Evolutionary conservation across 2,797 vertebrate genomes (phyloP).

Genomic region (Nasua narica): DNA sequence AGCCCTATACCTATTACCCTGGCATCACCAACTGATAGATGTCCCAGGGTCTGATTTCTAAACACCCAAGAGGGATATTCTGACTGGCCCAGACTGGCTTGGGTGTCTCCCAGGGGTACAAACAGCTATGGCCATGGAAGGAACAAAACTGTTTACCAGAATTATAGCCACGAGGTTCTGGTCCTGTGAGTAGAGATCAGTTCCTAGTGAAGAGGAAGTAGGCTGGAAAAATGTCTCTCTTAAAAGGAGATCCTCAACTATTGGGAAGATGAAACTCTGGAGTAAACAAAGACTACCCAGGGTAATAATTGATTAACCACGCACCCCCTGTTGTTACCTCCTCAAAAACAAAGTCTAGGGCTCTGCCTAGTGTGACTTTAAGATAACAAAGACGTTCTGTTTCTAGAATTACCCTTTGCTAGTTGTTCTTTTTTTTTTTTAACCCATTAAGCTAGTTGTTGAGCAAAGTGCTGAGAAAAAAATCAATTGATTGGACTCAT

Average conservation of each 20-base stretch:
- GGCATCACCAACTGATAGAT: background rate
- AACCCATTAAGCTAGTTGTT: conserved; percentile 2
- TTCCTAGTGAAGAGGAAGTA: background rate
- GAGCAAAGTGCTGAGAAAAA: background rate
- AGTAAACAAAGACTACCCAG: background rate
- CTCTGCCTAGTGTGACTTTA: background rate
- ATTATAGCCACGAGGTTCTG: background rate
- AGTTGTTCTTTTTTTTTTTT: background rate
- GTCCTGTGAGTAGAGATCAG: background rate
- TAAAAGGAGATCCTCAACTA: background rate
- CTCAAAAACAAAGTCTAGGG: background rate
- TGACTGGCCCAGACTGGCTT: background rate
- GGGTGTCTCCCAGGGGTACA: background rate
- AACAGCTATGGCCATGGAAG: background rate
- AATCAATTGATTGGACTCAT: background rate
- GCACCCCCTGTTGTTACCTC: background rate
- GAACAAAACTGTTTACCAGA: background rate
- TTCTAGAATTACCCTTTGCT: background rate
- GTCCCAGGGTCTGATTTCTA: background rate
- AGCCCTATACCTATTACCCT: background rate
- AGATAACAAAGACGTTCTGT: background rate
- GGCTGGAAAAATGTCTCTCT: background rate
- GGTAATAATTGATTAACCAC: background rate
- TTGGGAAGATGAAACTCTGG: background rate
- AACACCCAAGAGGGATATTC: background rate